These are phyloP conservation scores for Antennarius maculatus DNA, from an alignment of 2,797 vertebrate genomes.

Conservation along the genomic window DNA sequence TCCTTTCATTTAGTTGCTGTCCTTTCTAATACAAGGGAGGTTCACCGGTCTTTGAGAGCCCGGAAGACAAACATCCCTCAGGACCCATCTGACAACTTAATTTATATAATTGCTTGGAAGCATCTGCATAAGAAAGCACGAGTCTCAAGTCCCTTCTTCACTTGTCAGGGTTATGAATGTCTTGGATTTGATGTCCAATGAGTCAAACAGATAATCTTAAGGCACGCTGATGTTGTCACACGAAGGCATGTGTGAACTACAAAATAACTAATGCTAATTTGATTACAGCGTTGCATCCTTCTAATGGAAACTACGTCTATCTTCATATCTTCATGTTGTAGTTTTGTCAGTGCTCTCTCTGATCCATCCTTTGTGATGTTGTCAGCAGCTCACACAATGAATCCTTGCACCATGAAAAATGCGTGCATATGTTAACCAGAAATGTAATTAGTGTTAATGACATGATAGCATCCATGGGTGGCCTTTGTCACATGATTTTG, in stretches of 20 bases:
- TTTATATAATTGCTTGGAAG: slow-evolving; percentile 78
- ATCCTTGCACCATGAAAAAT: slow-evolving; percentile 24
- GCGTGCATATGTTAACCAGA: slow-evolving; percentile 38
- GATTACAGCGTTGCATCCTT: slow-evolving; percentile 19
- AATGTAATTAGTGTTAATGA: slow-evolving; percentile 46
- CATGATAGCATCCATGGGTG: neutral
- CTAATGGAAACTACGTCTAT: slow-evolving; percentile 4
- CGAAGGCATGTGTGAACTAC: slow-evolving; percentile 26
- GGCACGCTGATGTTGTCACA: slow-evolving; percentile 36
- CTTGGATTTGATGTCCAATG: slow-evolving; percentile 65
- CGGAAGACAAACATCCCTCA: slow-evolving; percentile 69
- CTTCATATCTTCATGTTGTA: slow-evolving; percentile 1
- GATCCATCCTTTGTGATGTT: slow-evolving; percentile 26
- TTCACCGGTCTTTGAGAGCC: slow-evolving; percentile 53
- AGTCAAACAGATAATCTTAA: slow-evolving; percentile 63
- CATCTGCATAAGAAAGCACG: slow-evolving; percentile 70
- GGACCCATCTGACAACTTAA: slow-evolving; percentile 79
- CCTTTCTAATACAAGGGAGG: slow-evolving; percentile 25
- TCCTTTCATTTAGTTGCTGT: slow-evolving; percentile 26
- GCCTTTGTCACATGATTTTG: slow-evolving; percentile 8
- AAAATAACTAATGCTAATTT: slow-evolving; percentile 37
- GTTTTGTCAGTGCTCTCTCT: slow-evolving; percentile 14
- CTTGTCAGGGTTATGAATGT: slow-evolving; percentile 68
- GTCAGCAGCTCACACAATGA: slow-evolving; percentile 24
- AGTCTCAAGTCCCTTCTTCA: slow-evolving; percentile 57